Evolutionary conservation across 2,888 invertebrate genomes (phyloP).

Genomic region (Apocheima hispidaria): DNA sequence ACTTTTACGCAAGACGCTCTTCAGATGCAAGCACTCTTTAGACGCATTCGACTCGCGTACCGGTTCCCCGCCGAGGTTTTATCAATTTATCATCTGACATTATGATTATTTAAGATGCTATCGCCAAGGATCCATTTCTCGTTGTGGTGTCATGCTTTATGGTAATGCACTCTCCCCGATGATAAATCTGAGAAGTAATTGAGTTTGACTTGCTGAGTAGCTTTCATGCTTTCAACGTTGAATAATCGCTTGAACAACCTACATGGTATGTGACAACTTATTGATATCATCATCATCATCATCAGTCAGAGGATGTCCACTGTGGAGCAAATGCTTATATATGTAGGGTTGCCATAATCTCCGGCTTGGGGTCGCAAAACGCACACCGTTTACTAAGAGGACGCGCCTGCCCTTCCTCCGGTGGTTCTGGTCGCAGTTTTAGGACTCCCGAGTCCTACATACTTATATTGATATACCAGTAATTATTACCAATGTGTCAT

Average conservation of each 20-base stretch:
- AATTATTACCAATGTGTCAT: slow-evolving; percentile 20
- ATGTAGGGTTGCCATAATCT: no score
- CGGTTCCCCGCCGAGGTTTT: slow-evolving; percentile 33
- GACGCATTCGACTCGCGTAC: slow-evolving; percentile 25
- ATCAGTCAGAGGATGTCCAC: no score
- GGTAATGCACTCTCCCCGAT: slow-evolving; percentile 45
- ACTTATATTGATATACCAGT: slow-evolving; percentile 20
- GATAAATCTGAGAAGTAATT: slow-evolving; percentile 49
- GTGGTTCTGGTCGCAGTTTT: no score
- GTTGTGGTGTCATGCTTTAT: slow-evolving; percentile 46
- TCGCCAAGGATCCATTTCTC: slow-evolving; percentile 62
- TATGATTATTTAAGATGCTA: slow-evolving; percentile 57
- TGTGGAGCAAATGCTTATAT: no score
- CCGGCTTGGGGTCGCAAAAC: no score
- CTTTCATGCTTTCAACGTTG: slow-evolving; percentile 38
- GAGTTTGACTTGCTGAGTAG: slow-evolving; percentile 26
- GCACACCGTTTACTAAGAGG: no score
- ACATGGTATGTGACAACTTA: slow-evolving; percentile 26
- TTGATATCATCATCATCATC: no score
- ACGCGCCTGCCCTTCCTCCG: no score
- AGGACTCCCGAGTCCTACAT: no score
- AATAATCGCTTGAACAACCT: slow-evolving; percentile 22
- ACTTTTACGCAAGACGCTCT: slow-evolving; percentile 31
- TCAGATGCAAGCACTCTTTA: slow-evolving; percentile 19
- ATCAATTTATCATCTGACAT: slow-evolving; percentile 51